Conservation (phyloP, 2,113 vertebrate genomes). For the Pongo abelii region DNA sequence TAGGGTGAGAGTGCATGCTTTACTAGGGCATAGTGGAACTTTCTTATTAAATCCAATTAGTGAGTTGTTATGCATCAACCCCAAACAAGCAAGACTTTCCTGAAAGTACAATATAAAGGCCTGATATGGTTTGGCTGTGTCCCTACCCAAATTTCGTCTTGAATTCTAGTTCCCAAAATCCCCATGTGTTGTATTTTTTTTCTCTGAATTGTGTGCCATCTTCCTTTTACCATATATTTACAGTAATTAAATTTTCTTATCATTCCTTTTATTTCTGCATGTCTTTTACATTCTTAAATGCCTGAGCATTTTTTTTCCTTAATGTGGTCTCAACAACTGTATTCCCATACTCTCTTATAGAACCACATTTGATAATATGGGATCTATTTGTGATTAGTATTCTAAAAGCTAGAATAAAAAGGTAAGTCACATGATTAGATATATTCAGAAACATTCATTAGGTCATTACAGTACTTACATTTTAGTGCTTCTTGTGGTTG, state of each 20-base stretch:
- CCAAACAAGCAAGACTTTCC: too few relatives aligned
- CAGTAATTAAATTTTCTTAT: background rate
- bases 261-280: background rate
- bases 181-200: background rate
- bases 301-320: background rate
- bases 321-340: background rate
- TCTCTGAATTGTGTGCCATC: background rate
- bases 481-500: background rate
- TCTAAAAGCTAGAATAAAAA: background rate
- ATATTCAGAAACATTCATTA: background rate
- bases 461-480: background rate
- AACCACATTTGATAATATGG: background rate
- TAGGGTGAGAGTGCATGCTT: too few relatives aligned
- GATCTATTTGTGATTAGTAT: background rate
- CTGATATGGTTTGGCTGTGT: too few relatives aligned
- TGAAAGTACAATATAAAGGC: too few relatives aligned
- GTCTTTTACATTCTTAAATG: background rate
- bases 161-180: too few relatives aligned
- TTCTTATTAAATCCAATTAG: too few relatives aligned
- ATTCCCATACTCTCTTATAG: background rate
- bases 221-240: conserved; percentile 1
- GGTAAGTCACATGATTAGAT: background rate
- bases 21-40: too few relatives aligned
- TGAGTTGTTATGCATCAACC: too few relatives aligned
- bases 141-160: too few relatives aligned